Percentiles rank a stretch among this genome's conserved stretches.
Conservation (phyloP, 2,888 invertebrate species). For the Cryptus viduatorius region DNA sequence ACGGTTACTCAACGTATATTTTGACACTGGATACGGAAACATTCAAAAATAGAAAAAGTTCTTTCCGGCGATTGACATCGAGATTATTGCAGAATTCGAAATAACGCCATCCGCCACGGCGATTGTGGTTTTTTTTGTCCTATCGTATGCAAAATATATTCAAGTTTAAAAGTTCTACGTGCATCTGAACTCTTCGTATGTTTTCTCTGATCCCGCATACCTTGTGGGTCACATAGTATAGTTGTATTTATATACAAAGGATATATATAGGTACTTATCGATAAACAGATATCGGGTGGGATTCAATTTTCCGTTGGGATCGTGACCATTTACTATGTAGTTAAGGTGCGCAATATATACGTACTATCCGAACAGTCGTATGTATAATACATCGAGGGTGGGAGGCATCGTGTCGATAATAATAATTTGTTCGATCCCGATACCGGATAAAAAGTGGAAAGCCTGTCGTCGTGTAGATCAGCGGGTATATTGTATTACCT, state of each 20-base stretch:
- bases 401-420: conserved; percentile 44
- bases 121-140: neutral
- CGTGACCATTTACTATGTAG: conserved; percentile 11
- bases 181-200: neutral
- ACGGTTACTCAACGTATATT: too few species aligned
- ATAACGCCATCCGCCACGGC: neutral
- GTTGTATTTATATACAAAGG: neutral
- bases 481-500: conserved; percentile 55
- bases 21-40: too few species aligned
- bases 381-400: neutral
- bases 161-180: neutral
- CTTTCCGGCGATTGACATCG: neutral
- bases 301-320: conserved; percentile 40
- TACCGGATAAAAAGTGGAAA: conserved; percentile 70
- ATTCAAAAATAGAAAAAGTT: neutral
- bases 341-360: neutral
- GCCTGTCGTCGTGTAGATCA: conserved; percentile 65
- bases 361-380: neutral
- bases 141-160: neutral
- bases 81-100: neutral
- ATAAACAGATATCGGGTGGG: conserved; percentile 50
- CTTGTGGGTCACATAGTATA: neutral
- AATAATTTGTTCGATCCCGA: conserved; percentile 74
- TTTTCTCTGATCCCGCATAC: neutral
- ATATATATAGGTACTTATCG: conserved; percentile 35